These are phyloP conservation scores for Galaxea fascicularis DNA, from an alignment of 92 coral and sea anemone species.

Conservation along the genomic window DNA sequence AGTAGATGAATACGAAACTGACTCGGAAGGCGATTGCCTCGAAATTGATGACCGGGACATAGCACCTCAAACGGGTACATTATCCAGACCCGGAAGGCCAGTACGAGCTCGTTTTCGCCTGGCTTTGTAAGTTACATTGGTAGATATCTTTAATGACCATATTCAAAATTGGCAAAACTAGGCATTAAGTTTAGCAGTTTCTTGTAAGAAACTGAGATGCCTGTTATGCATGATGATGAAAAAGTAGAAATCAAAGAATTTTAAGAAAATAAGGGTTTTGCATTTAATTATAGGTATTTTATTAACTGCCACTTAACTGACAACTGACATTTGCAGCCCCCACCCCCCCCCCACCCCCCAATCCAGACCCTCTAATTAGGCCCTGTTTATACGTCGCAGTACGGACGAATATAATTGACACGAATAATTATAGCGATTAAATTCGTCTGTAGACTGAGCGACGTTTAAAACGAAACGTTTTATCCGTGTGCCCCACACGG, in stretches of 20 bases:
- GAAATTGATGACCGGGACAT: neutral
- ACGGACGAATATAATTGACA: too few species aligned
- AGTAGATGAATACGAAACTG: neutral
- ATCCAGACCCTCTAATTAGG: neutral
- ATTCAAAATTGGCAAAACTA: too few species aligned
- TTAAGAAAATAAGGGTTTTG: neutral
- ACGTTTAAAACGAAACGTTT: too few species aligned
- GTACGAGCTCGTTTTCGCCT: neutral
- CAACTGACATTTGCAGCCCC: neutral
- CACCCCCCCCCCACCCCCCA: neutral
- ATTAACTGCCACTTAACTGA: neutral
- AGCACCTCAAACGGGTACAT: too few species aligned
- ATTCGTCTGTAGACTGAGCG: too few species aligned
- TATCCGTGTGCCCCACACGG: too few species aligned
- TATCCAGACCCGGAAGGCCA: neutral
- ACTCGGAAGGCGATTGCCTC: neutral
- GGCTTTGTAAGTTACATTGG: neutral
- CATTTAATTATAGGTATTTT: too few species aligned
- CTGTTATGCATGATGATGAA: neutral
- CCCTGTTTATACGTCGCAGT: too few species aligned
- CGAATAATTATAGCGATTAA: too few species aligned
- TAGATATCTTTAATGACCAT: too few species aligned
- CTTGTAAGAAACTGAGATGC: too few species aligned
- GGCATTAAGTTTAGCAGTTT: neutral
- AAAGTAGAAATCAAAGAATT: too few species aligned